Evolutionary conservation across 2,888 invertebrate genomes (phyloP), one percentile per base, ranked within the genome.

Genomic region (Drosophila greeni): DNA sequence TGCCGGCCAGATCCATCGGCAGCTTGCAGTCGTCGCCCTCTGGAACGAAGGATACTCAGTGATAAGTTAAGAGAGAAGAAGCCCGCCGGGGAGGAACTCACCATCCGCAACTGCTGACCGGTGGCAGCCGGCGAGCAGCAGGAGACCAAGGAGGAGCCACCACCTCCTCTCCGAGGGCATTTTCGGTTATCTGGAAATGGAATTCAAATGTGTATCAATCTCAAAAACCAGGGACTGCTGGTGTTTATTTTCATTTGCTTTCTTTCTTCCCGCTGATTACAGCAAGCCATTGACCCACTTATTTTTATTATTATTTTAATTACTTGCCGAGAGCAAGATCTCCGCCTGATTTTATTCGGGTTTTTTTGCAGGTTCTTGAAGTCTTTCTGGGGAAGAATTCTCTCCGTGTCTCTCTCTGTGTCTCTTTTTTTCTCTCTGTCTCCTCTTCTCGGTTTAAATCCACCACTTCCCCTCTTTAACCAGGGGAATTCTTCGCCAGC

Each of bases 21-120:
- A 84, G 6, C 24, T 8, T 34, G 26, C 79, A 79, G 0, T 47
- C 3, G n/a, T 84, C 84, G 16, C 84, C 84, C 11, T 72, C 83
- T 78, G 54, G 0, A 9, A 9, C 9, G 65, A 49, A 8, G 37
- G 12, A 16, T 11, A 4, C 9, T 18, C 24, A 1, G 37, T 2
- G 3, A 9, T 16, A 16, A 16, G 2, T 20, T 20, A 26, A 18
- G 11, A 11, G 34, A 34, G n/a, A 7, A 34, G 16, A 5, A 8
- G 9, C 5, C 36, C 5, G 9, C 5, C 9, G 5, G 2, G 5
- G 5, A 11, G 4, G 4, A 20, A 36, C 66, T n/a, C 18, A 66
- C 66, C 66, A 23, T 66, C 66, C 4, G 39, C 52, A 12, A 36
- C 20, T 8, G 43, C 14, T 4, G 20, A 3, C 14, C 29, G 9